phyloP scores from a whole-genome alignment of 2,888 invertebrate species.

The Chloroclystis v-ata region DNA sequence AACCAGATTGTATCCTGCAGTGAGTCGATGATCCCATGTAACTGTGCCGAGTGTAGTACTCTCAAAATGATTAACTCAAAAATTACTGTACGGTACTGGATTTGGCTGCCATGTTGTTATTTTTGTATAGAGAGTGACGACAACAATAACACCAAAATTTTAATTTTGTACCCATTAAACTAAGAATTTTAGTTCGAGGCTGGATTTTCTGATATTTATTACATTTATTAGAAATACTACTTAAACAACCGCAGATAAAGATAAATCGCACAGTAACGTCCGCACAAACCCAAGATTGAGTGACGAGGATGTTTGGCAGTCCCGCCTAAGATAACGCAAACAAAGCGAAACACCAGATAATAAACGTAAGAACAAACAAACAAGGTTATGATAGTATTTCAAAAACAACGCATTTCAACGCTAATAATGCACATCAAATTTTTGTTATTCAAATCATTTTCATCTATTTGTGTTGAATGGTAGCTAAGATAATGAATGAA shows the following conservation, averaged over 20 bases:
- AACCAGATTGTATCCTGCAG: constrained; percentile 49
- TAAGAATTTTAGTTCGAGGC: too few relatives aligned
- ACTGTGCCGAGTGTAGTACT: constrained; percentile 12
- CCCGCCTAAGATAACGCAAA: constrained; percentile 3
- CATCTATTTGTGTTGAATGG: neutral
- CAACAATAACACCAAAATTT: too few relatives aligned
- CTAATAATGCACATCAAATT: neutral
- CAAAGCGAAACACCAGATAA: constrained; percentile 2
- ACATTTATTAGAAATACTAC: too few relatives aligned
- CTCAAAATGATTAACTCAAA: constrained; percentile 1
- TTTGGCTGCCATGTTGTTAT: too few relatives aligned
- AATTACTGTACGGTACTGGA: too few relatives aligned
- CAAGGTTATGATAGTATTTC: constrained; percentile 5
- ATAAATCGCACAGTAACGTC: constrained; percentile 5
- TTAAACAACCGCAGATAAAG: too few relatives aligned
- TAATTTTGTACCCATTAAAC: too few relatives aligned
- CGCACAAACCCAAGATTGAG: constrained; percentile 5
- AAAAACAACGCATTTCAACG: neutral
- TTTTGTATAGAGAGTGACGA: too few relatives aligned
- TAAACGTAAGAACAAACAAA: constrained; percentile 5
- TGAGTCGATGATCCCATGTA: constrained; percentile 19
- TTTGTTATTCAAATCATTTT: neutral
- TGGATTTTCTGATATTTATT: too few relatives aligned
- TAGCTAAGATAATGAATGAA: too few relatives aligned
- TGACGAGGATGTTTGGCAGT: neutral